Evolutionary conservation across 2,888 invertebrate genomes (phyloP).

Genomic region (Asteroscopus sphinx): DNA sequence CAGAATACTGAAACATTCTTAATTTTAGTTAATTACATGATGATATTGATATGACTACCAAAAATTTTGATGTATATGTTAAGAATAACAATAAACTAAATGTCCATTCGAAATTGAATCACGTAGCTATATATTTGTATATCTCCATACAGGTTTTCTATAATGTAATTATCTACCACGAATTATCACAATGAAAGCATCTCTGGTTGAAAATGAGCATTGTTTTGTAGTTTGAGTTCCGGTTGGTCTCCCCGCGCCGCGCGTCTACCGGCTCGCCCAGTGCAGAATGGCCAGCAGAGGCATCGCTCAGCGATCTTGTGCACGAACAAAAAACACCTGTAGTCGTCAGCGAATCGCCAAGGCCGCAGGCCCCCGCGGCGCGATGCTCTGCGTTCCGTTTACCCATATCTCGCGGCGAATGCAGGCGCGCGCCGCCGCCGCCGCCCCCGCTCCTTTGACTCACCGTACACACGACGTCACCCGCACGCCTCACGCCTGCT

Average conservation of each 20-base stretch:
- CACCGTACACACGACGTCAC: constrained; percentile 72
- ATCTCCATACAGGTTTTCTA: constrained; percentile 24
- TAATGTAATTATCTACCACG: constrained; percentile 45
- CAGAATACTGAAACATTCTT: no score
- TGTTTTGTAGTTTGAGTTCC: constrained; percentile 76
- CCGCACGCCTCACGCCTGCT: constrained; percentile 60
- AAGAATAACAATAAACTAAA: constrained; percentile 1
- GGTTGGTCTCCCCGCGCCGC: constrained; percentile 73
- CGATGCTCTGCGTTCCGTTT: constrained; percentile 85
- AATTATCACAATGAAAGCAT: constrained; percentile 42
- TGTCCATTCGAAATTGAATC: constrained; percentile 28
- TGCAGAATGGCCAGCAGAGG: constrained; percentile 69
- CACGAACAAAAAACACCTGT: constrained; percentile 89
- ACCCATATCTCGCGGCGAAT: constrained; percentile 88
- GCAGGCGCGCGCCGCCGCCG: constrained; percentile 79
- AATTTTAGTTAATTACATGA: no score
- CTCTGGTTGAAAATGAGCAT: constrained; percentile 62
- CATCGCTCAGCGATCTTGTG: constrained; percentile 77
- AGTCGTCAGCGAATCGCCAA: constrained; percentile 87
- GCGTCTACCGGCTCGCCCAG: constrained; percentile 61
- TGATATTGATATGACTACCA: constrained; percentile 3
- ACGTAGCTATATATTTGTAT: constrained; percentile 21
- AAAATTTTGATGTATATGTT: constrained; percentile 22
- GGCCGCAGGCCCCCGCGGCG: constrained; percentile 86
- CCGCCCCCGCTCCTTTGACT: constrained; percentile 82